Evolutionary conservation across 2,888 invertebrate genomes (phyloP).

Genomic region (Thecophora atra): DNA sequence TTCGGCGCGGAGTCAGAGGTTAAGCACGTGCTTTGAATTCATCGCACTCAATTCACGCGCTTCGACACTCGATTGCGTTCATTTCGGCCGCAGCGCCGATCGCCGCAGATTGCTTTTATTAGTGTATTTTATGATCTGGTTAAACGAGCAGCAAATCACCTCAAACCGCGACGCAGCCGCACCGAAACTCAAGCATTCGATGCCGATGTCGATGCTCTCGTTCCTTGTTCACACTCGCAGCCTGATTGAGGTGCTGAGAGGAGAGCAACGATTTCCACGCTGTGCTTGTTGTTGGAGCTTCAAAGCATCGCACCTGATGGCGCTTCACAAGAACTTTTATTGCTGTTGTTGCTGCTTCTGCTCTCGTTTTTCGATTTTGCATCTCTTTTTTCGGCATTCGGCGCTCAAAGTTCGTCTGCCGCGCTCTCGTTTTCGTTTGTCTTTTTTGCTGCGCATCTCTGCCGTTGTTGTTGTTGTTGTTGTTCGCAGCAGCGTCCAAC

Average conservation of each 20-base stretch:
- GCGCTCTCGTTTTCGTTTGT: conserved; percentile 28
- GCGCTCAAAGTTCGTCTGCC: conserved; percentile 2
- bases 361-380: neutral
- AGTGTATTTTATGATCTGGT: conserved; percentile 25
- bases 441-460: neutral
- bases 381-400: neutral
- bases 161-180: neutral
- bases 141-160: neutral
- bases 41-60: conserved; percentile 16
- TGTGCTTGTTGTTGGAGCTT: neutral
- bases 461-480: conserved; percentile 26
- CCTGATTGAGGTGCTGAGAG: conserved; percentile 23
- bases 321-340: conserved; percentile 13
- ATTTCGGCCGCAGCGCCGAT: neutral
- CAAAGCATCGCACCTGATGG: conserved; percentile 27
- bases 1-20: conserved; percentile 18
- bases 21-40: conserved; percentile 29
- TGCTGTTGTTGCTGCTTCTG: conserved; percentile 32
- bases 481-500: conserved; percentile 44
- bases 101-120: conserved; percentile 30
- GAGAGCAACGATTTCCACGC: conserved; percentile 7
- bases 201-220: neutral
- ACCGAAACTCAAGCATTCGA: neutral
- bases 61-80: neutral
- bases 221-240: neutral